Base-by-base conservation (phyloP, 2,888 invertebrate species). In the Pandemis heparana region DNA sequence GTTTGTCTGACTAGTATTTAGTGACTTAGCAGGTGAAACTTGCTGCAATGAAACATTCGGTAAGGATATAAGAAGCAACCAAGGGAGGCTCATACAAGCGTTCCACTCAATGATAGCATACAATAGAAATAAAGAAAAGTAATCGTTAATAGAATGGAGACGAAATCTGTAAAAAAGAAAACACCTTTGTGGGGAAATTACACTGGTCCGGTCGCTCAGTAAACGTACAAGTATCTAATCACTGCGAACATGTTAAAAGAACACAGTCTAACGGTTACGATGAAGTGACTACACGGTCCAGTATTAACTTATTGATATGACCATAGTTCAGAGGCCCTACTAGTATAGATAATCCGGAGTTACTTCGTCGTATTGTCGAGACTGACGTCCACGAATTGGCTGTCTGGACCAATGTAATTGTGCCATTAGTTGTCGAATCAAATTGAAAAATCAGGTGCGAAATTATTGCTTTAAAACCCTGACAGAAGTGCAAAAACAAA, bases 1-100 rank as follows among this genome's bases (percentile, higher is more conserved):
- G 91, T 82, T 87, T 84, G 84, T 83, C 82, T 87, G 88, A 85
- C 90, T 92, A 93, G 86, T 87, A 84, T 92, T 94, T 92, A 94
- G 91, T 92, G 94, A 92, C 93, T 94, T 94, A 94, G 92, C 90
- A 89, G 94, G 94, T 91, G 94, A 94, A 81, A 94, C 87, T 90
- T 90, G 94, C 94, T 94, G 94, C 83, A 94, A 94, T 93, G 89
- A 94, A 94, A 94, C 89, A 88, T 90, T 90, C 86, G 83, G 78
- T 73, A 73, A 73, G 86, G 86, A 92, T 92, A 87, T 81, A 87
- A 82, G 79, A 86, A 92, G 92, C 92, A 87, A 87, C 84, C 85
- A 81, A 86, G 86, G 83, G 81, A 82, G 83, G 82, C 82, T 81
- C 78, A 82, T 80, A 78, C 77, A 86, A 87, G 86, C 87, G 85